Evolutionary conservation across 2,797 vertebrate species (phyloP), one percentile per base, ranked within the genome.

Genomic region (Enteromius fasciolatus): DNA sequence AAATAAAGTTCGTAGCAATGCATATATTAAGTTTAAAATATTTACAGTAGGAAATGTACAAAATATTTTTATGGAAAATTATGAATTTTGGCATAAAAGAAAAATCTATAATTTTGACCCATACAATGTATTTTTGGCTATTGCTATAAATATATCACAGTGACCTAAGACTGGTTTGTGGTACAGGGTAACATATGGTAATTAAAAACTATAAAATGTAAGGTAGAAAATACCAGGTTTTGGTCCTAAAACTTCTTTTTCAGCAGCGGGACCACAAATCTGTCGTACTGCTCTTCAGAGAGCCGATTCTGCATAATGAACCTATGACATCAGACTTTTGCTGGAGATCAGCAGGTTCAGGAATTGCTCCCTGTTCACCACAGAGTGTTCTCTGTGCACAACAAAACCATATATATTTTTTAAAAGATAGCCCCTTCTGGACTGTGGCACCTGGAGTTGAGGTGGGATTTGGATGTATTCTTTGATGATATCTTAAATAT

Each of bases 301-400:
- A 80, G 46, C 36, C 17, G 25, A 69, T 79, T 70, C 67, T 70
- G 67, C 52, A 46, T 70, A 80, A 80, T 80, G 18, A 41, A 33
- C 67, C 18, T 5, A 41, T 81, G 79, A 81, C 57, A 81, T 81
- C 79, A 81, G 54, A 64, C 12, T 31, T 59, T 70, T 73, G 8
- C n/a, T 50, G n/a, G 57, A 73, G 68, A 73, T 73, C 69, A 81
- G 79, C 68, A 81, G 69, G 41, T 73, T 81, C 69, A 73, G 59
- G 15, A 81, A 81, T 81, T 36, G 68, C 79, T 81, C 79, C 41
- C 68, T 50, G 57, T 73, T 31, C 57, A n/a, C 68, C n/a, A n/a
- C 57, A 73, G 9, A 61, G 68, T 64, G 79, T 81, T 73, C 28
- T 64, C 36, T 5, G 11, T 70, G 36, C 78, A 44, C 33, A 70